Conservation (phyloP, 2,888 invertebrate species). For the Esperia sulphurella region DNA sequence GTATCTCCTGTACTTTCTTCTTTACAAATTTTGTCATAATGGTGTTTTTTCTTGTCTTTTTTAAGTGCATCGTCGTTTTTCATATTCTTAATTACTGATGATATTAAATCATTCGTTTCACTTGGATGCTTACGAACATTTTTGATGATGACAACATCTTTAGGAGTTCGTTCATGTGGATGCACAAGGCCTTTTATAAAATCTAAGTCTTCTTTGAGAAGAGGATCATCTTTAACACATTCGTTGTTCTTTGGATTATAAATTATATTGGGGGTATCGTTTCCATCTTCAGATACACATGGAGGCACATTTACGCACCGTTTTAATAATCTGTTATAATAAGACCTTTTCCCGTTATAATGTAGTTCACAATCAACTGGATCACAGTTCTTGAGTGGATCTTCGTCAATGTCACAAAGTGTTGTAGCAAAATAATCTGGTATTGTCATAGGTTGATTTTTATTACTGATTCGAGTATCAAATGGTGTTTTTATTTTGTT, state of each 20-base stretch:
- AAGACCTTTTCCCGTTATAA: constrained; percentile 52
- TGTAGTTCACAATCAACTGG: constrained; percentile 56
- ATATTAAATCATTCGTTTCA: too few species aligned
- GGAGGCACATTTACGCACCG: constrained; percentile 38
- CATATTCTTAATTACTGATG: too few species aligned
- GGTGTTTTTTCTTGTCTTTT: not conserved
- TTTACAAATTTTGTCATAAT: not conserved
- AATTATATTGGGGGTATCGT: constrained; percentile 28
- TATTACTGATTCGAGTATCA: constrained; percentile 39
- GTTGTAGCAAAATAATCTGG: constrained; percentile 18
- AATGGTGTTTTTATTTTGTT: constrained; percentile 48
- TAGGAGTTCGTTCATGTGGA: constrained; percentile 21
- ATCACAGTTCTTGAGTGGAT: constrained; percentile 52
- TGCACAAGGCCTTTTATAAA: constrained; percentile 35
- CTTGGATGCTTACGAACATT: constrained; percentile 7
- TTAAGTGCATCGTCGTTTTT: too few species aligned
- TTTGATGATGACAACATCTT: constrained; percentile 42
- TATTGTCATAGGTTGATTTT: constrained; percentile 14
- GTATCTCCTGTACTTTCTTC: not conserved
- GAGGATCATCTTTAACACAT: constrained; percentile 32
- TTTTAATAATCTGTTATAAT: constrained; percentile 34
- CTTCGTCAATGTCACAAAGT: constrained; percentile 47
- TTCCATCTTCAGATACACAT: constrained; percentile 28
- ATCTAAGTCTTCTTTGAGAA: constrained; percentile 41
- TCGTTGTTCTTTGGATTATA: constrained; percentile 47